Base-by-base conservation (phyloP, 2,888 invertebrate genomes). In the Uropetala carovei region DNA sequence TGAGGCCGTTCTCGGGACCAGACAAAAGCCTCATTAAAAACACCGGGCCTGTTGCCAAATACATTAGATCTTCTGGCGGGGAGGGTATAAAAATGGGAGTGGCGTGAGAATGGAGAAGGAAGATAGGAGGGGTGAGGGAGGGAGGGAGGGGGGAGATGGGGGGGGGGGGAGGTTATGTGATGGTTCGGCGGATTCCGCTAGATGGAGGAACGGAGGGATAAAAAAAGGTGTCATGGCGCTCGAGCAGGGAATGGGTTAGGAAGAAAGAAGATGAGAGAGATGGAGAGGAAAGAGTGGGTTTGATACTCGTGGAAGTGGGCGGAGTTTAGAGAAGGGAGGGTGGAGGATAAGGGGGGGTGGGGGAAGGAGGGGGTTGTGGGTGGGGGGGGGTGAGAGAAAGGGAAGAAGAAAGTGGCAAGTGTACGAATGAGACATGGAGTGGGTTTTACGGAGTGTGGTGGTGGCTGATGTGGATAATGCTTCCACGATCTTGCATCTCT, bases 21-120 rank as follows among this genome's bases (percentile, higher is more conserved):
- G 86, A 89, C 89, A 89, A 89, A 86, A 68, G 89, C 64, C 89
- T 89, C 89, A 89, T 89, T 89, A 89, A 89, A 89, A 64, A 89
- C 89, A 89, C 64, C 89, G 89, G 89, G 89, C 64, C 89, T 89
- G 89, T 89, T 89, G 89, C 89, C 89, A 89, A 89, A 89, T 89
- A 89, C 89, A 43, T 89, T 56, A 56, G 89, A 89, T 89, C 89
- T 68, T 89, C 27, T 56, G 59, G 27, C 27, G 64, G 43, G 18
- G 14, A n/a, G 30, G 16, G 22, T 8, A 7, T n/a, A n/a, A n/a
- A n/a, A 14, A 13, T 43, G 18, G 57, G n/a, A 43, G 22, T 18
- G 56, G 10, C 56, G 83, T 18, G 83, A 43, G 43, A 43, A 43
- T 43, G 43, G 30, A 3, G 5, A 0, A 18, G 64, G 30, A 43